Evolutionary conservation across 2,113 vertebrate genomes (phyloP).

Genomic region (Bothrops jararaca): DNA sequence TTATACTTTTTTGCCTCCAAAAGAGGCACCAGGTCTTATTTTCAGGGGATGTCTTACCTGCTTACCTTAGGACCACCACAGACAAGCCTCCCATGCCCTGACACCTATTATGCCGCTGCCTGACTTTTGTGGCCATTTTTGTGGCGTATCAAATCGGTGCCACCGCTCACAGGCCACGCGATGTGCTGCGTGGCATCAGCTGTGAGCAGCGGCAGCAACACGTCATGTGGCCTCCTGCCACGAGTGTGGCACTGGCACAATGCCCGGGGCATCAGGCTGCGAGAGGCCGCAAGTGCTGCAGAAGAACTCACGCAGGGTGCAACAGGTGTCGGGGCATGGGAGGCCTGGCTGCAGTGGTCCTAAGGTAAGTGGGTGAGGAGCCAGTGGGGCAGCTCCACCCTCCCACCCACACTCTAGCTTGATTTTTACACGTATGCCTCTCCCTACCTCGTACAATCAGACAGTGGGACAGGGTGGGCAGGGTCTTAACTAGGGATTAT

Average conservation of each 20-base stretch:
- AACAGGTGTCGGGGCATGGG: too few species aligned
- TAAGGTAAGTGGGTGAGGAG: too few species aligned
- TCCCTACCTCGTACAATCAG: too few species aligned
- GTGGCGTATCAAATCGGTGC: background rate
- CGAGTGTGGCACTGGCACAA: background rate
- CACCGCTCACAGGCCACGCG: background rate
- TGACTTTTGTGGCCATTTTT: background rate
- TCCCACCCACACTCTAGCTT: too few species aligned
- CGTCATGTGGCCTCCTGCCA: background rate
- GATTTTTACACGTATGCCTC: too few species aligned
- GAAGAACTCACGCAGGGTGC: background rate
- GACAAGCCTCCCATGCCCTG: background rate
- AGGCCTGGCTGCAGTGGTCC: too few species aligned
- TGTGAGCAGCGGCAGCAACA: rapidly evolving
- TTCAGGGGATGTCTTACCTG: background rate
- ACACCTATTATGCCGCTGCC: background rate
- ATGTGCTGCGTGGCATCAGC: too few species aligned
- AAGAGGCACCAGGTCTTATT: background rate
- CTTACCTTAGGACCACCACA: background rate
- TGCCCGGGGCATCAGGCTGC: rapidly evolving
- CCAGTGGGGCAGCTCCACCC: too few species aligned
- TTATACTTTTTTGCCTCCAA: background rate
- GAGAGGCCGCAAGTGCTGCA: background rate
- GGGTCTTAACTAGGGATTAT: too few species aligned
- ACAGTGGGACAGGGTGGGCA: too few species aligned